Evolutionary conservation across 2,113 vertebrate species (phyloP), one percentile per base, ranked within the genome.

Genomic region (Maccullochella peelii): DNA sequence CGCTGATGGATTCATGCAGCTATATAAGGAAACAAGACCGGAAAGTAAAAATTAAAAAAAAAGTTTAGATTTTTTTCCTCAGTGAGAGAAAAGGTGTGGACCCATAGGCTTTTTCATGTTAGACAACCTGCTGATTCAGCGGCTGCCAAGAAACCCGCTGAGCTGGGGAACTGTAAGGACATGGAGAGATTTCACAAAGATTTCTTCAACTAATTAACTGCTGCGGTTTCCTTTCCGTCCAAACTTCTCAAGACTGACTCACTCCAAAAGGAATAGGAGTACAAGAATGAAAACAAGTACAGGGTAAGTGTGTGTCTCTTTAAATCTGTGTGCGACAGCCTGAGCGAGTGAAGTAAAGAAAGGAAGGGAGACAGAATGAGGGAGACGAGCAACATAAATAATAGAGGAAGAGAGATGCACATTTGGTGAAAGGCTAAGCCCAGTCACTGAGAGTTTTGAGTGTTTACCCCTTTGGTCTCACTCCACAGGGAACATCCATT

Each of bases 381-480:
- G 23, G 14, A 54, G 18, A 44, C 23, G 38, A 68, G 36, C 7
- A 11, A 8, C n/a, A 83, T 86, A 36, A 86, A 77, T 80, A 84
- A 80, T 36, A 50, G 25, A 84, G 74, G 25, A 55, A 15, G 61
- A 49, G 38, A 40, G 40, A 73, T n/a, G 50, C n/a, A n/a, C 15
- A 77, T 44, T 58, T 69, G 78, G 73, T 30, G 30, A 65, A 73
- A 55, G 0, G 10, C 14, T 10, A 27, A 84, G 21, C 33, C 52
- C 52, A 40, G 58, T 66, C 15, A 4, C 3, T 14, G 33, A 61
- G 74, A 67, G 44, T 74, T 62, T 44, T 20, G 27, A 67, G 33
- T 70, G 74, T 83, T 85, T 80, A 72, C 67, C 40, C 78, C 72
- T 70, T 69, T 68, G 77, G 81, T 85, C 25, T 69, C 47, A 42